Percentiles rank a stretch among this genome's conserved stretches.
These are phyloP conservation scores for Asteroscopus sphinx DNA, from an alignment of 2,888 invertebrate species.

Conservation along the genomic window DNA sequence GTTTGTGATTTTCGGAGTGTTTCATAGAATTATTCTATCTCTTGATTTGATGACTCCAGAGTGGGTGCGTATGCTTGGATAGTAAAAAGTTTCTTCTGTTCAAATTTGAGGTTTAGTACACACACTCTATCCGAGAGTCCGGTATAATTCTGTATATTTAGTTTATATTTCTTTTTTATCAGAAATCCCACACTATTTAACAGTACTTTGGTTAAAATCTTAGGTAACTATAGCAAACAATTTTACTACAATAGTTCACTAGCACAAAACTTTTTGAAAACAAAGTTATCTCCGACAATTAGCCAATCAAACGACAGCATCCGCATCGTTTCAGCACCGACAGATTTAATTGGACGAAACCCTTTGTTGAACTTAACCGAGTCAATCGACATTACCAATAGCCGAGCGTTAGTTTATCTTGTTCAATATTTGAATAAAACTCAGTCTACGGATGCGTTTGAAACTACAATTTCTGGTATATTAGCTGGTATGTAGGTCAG, in stretches of 20 bases:
- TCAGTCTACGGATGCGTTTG: conserved; percentile 43
- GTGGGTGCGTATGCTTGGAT: too few species aligned
- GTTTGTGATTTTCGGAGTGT: too few species aligned
- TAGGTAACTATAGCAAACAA: conserved; percentile 18
- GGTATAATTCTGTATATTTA: too few species aligned
- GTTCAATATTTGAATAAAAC: conserved; percentile 61
- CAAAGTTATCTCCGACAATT: conserved; percentile 54
- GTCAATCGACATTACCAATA: conserved; percentile 60
- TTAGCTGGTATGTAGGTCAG: conserved; percentile 35
- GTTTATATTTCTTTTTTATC: too few species aligned
- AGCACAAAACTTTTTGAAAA: conserved; percentile 48
- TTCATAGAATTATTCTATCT: too few species aligned
- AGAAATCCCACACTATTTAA: neutral
- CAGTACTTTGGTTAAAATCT: conserved; percentile 15
- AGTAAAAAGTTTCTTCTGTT: too few species aligned
- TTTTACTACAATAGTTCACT: conserved; percentile 31
- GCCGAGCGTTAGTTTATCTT: conserved; percentile 54
- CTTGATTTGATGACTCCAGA: too few species aligned
- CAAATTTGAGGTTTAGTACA: too few species aligned
- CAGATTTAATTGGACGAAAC: conserved; percentile 56
- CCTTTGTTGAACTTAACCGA: conserved; percentile 58
- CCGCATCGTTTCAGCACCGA: conserved; percentile 44
- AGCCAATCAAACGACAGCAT: conserved; percentile 57
- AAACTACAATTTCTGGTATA: conserved; percentile 43
- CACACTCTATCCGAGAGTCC: too few species aligned